Conservation (phyloP, 92 coral and sea anemone species). For the Porites lobata region DNA sequence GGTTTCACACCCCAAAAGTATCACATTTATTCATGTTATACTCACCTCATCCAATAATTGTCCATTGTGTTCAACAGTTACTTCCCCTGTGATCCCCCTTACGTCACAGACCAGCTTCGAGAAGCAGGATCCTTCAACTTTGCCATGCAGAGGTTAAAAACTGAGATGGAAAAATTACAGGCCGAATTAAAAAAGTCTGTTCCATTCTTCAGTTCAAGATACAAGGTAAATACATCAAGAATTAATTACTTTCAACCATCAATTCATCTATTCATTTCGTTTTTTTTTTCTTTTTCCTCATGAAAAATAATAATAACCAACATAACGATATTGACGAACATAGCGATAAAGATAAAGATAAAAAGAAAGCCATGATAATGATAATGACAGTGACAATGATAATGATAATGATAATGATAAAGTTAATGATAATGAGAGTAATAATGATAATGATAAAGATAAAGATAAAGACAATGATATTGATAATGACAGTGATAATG, state of each 20-base stretch:
- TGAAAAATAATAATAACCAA: neutral
- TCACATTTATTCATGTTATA: neutral
- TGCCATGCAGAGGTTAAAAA: slow-evolving; percentile 52
- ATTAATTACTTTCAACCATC: too few relatives aligned
- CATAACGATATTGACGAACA: neutral
- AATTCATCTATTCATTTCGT: too few relatives aligned
- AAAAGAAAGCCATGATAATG: neutral
- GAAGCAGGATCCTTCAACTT: slow-evolving; percentile 54
- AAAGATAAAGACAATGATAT: neutral
- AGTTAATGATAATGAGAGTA: neutral
- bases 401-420: neutral
- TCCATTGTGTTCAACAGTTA: slow-evolving; percentile 39
- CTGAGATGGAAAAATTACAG: slow-evolving; percentile 64
- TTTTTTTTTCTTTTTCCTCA: too few relatives aligned
- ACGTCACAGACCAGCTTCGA: slow-evolving; percentile 63
- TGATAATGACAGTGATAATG: neutral
- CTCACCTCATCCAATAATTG: neutral
- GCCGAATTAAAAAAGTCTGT: slow-evolving; percentile 69
- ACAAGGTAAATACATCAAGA: slow-evolving; percentile 58
- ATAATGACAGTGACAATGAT: neutral
- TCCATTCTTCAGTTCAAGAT: slow-evolving; percentile 81
- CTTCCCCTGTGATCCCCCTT: slow-evolving; percentile 83
- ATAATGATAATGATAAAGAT: neutral
- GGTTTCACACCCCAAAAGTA: neutral
- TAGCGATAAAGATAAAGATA: neutral